These are phyloP conservation scores for Poeciliopsis presidionis DNA, from an alignment of 2,797 vertebrate species.

Conservation along the genomic window DNA sequence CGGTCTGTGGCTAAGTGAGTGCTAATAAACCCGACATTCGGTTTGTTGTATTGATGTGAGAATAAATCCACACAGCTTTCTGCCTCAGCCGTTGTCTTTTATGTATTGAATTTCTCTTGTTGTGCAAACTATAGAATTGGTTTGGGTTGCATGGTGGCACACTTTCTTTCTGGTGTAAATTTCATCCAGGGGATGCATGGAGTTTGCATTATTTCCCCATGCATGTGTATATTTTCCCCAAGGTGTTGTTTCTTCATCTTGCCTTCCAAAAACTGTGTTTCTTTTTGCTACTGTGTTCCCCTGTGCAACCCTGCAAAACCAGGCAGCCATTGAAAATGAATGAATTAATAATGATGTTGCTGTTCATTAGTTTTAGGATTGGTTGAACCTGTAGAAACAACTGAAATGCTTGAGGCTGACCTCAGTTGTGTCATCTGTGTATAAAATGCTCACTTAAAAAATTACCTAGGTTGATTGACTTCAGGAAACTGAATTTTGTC, in stretches of 20 bases:
- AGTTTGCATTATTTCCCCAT: background rate
- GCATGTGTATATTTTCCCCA: background rate
- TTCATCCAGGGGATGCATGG: background rate
- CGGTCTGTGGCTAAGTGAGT: slow-evolving; percentile 25
- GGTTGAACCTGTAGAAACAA: background rate
- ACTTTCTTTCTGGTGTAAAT: background rate
- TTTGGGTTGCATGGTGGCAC: background rate
- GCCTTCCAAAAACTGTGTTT: background rate
- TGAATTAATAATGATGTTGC: background rate
- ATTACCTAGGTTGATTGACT: background rate
- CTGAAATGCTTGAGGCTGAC: background rate
- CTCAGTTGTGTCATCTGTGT: background rate
- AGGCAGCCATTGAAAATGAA: background rate
- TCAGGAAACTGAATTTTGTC: background rate
- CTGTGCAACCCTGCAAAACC: background rate
- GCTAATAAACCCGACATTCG: slow-evolving; percentile 5
- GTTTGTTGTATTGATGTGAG: background rate
- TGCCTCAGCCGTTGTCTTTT: background rate
- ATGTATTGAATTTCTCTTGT: background rate
- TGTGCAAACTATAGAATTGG: background rate
- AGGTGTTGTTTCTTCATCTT: background rate
- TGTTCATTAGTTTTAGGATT: background rate
- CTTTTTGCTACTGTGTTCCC: background rate
- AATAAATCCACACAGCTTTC: background rate
- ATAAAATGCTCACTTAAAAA: background rate